Conservation (phyloP, 2,113 vertebrate genomes). For the Neomonachus schauinslandi region DNA sequence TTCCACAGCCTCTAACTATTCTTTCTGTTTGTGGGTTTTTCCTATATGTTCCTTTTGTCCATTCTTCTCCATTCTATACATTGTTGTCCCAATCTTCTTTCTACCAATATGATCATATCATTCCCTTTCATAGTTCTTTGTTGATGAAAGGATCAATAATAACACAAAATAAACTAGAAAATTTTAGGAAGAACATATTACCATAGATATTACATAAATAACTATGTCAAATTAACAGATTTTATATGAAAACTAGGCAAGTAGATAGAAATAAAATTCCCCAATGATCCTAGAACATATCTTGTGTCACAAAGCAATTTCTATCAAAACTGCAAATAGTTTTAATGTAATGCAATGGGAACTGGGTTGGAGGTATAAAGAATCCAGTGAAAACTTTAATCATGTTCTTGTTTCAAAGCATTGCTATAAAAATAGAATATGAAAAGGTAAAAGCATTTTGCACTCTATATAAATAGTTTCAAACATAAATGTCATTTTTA, state of each 20-base stretch:
- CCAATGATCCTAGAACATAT: background rate
- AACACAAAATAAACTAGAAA: background rate
- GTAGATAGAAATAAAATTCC: background rate
- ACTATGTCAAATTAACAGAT: background rate
- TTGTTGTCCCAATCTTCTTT: background rate
- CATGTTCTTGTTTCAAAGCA: background rate
- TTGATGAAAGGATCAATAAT: background rate
- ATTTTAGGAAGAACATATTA: background rate
- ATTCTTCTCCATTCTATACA: background rate
- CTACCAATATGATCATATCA: background rate
- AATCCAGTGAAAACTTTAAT: background rate
- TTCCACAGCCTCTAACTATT: background rate
- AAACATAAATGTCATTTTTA: slow-evolving; percentile 8
- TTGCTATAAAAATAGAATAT: background rate
- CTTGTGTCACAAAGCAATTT: background rate
- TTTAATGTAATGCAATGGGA: background rate
- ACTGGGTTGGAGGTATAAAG: background rate
- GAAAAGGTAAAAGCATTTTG: background rate
- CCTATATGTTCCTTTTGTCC: background rate
- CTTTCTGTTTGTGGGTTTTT: background rate
- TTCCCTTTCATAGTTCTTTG: background rate
- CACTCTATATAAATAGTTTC: background rate
- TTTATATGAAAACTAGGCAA: background rate
- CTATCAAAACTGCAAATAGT: background rate
- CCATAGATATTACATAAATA: background rate